These are phyloP conservation scores for Oenanthe oenanthe DNA, from an alignment of 2,113 vertebrate genomes.

Conservation along the genomic window DNA sequence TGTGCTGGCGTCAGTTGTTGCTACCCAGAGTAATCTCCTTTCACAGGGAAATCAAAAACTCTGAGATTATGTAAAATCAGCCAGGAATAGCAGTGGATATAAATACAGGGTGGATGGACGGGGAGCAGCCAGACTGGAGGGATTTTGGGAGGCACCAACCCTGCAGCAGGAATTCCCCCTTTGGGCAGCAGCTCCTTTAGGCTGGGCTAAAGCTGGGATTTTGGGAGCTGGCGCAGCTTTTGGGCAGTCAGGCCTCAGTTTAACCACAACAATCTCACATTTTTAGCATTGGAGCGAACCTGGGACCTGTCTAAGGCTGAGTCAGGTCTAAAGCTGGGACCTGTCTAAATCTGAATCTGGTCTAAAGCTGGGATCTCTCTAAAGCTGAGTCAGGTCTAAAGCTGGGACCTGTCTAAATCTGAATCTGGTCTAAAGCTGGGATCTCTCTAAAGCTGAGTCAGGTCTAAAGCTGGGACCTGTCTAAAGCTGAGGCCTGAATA, in stretches of 20 bases:
- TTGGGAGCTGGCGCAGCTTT: not conserved
- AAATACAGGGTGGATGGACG: not conserved
- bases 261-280: fast-evolving
- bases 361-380: not conserved
- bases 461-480: fast-evolving
- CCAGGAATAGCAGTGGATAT: constrained; percentile 23
- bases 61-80: not conserved
- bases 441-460: fast-evolving
- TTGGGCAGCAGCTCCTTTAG: fast-evolving
- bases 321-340: not conserved
- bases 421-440: no score
- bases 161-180: not conserved
- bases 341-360: not conserved
- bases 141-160: not conserved
- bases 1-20: not conserved
- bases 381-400: not conserved
- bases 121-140: not conserved
- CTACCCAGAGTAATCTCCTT: not conserved
- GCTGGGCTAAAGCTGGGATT: not conserved
- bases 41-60: not conserved
- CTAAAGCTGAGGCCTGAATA: no score
- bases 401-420: no score
- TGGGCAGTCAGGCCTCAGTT: not conserved
- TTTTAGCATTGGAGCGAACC: not conserved
- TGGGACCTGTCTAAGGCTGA: not conserved